Evolutionary conservation across 2,797 vertebrate species (phyloP).

Genomic region (Cyprinella venusta): DNA sequence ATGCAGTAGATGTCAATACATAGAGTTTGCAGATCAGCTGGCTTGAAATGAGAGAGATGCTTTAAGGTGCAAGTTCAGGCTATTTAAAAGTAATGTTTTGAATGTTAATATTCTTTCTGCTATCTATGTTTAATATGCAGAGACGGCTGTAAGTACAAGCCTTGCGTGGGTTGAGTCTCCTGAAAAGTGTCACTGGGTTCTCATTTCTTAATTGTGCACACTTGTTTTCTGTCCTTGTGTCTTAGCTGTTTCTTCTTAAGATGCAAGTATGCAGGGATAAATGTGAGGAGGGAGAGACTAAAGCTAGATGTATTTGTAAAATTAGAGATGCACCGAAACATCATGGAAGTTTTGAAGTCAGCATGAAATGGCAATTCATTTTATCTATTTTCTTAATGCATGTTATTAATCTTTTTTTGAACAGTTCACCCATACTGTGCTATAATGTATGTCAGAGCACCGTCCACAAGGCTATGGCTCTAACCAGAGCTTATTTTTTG

Average conservation of each 20-base stretch:
- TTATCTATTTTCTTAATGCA: background rate
- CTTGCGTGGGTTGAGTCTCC: slow-evolving; percentile 2
- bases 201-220: background rate
- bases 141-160: background rate
- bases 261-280: background rate
- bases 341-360: background rate
- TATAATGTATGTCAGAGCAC: too few species aligned
- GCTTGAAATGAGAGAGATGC: slow-evolving; percentile 36
- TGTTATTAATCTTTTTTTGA: background rate
- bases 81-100: background rate
- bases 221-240: background rate
- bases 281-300: background rate
- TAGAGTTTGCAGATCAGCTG: slow-evolving; percentile 19
- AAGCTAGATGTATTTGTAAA: slow-evolving; percentile 3
- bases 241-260: background rate
- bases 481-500: too few species aligned
- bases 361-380: background rate
- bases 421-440: background rate
- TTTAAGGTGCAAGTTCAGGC: slow-evolving; percentile 17
- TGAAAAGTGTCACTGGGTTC: slow-evolving; percentile 20
- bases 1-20: slow-evolving; percentile 40
- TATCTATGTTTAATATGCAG: background rate
- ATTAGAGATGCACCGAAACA: slow-evolving; percentile 1
- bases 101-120: background rate
- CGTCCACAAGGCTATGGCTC: too few species aligned